phyloP scores from a whole-genome alignment of 2,888 invertebrate species.

The Eupithecia abbreviata region DNA sequence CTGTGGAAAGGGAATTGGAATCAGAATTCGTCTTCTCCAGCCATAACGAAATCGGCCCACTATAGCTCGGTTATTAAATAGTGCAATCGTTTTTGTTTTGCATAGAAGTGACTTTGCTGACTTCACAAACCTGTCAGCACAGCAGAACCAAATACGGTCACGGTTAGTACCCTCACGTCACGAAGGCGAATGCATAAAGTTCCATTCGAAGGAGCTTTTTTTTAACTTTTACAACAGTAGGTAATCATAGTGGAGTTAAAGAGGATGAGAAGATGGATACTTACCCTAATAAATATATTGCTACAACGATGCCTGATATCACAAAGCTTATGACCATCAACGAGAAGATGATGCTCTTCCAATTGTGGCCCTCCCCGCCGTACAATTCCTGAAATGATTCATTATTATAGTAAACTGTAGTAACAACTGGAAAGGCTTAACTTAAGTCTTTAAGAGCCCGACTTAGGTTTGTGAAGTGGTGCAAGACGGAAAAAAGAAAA shows the following conservation, averaged over 20 bases:
- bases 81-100: background rate
- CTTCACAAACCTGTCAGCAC: background rate
- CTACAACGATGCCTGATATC: conserved; percentile 93
- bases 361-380: conserved; percentile 92
- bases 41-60: background rate
- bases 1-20: conserved; percentile 61
- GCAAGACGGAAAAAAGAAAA: conserved; percentile 1
- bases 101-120: background rate
- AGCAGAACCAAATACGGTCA: background rate
- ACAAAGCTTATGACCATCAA: conserved; percentile 93
- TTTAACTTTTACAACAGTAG: background rate
- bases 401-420: background rate
- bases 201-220: background rate
- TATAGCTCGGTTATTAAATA: background rate
- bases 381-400: conserved; percentile 87
- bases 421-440: background rate
- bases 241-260: background rate
- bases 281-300: conserved; percentile 93
- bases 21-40: background rate
- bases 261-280: conserved; percentile 45
- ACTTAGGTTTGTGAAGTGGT: background rate
- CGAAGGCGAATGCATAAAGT: background rate
- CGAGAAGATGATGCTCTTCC: conserved; percentile 94
- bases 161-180: background rate
- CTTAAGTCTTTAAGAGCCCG: background rate